These are phyloP conservation scores for chimpanzee (Pan troglodytes) DNA, from an alignment of 2,113 vertebrate species.

Conservation along the genomic window NHGRI_mPanTro3-v2.1_pri NC_072404.2:121037001-121037500, in stretches of 20 bases:
- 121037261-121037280: background rate
- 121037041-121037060: background rate
- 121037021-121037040: background rate
- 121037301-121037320: background rate
- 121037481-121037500: background rate
- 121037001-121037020: background rate
- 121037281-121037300: background rate
- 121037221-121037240: background rate
- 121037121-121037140: background rate
- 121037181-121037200: conserved; percentile 23
- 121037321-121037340: background rate
- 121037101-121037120: background rate
- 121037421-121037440: background rate
- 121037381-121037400: conserved; percentile 1
- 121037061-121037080: background rate
- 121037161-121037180: conserved; percentile 34
- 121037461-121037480: background rate
- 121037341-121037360: background rate
- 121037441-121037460: background rate
- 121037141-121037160: background rate
- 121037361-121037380: background rate
- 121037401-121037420: background rate
- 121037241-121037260: background rate
- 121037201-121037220: conserved; percentile 1
- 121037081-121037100: background rate